Base-by-base conservation (phyloP, 2,113 vertebrate species). In the Drymodes brunneopygia region DNA sequence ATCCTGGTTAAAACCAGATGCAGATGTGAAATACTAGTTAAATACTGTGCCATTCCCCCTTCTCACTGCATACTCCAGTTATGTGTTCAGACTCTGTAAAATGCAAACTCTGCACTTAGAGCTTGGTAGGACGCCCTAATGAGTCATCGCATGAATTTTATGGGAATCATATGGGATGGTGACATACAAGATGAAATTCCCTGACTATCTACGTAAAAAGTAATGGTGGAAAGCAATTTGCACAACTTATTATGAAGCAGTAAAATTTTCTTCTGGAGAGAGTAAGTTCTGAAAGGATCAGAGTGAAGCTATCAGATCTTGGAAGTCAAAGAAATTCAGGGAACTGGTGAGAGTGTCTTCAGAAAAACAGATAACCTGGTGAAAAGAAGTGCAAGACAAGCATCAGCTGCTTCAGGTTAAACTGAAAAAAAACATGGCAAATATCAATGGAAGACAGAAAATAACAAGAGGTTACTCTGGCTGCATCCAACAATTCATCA, bases 71-170 rank as follows among this genome's bases (percentile, higher is more conserved):
- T 36, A 31, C 16, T 74, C 12, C 28, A 61, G 31, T 21, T 60
- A 19, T 2, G 18, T 38, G 61, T 44, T 50, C 53, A 73, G 45
- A 56, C 20, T 64, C 44, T n/a, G 25, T 18, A 54, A 86, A 83
- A 56, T 15, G 25, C 22, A 28, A 88, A 74, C 12, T 67, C 11
- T 6, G 3, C 36, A 54, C 38, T 45, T 1, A 3, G 35, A 48
- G 38, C 50, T 36, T 57, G 28, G 8, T 27, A 57, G 19, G 62
- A 53, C 0, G 0, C 11, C 29, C 57, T 44, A 73, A 90, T 1
- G 3, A 79, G 53, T 33, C 44, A 86, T 40, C 36, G 86, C 54
- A 53, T 31, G 17, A 91, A 81, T 73, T 67, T 92, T 61, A 61
- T 0, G 2, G 57, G 44, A 72, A 73, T 81, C 44, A 64, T 69